Percentiles rank a stretch among this genome's conserved stretches.
Evolutionary conservation across 2,797 vertebrate genomes (phyloP).

Genomic region (Malurus splendens): DNA sequence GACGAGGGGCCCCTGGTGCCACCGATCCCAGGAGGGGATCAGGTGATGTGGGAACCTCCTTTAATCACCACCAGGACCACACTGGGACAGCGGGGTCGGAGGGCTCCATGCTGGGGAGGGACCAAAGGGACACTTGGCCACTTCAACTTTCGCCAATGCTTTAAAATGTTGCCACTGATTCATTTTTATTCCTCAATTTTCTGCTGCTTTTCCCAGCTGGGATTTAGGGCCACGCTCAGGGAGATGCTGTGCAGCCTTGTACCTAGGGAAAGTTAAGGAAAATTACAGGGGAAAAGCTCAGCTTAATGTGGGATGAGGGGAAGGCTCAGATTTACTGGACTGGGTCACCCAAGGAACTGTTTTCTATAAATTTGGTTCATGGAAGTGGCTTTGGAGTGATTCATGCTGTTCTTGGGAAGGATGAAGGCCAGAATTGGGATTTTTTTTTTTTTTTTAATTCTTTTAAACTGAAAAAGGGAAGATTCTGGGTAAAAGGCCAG

Average conservation of each 20-base stretch:
- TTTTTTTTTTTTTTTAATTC: no score
- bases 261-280: not conserved
- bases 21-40: rapidly evolving
- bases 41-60: not conserved
- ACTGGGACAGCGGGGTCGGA: not conserved
- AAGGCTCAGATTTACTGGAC: not conserved
- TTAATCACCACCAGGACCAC: not conserved
- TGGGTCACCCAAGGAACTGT: no score
- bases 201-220: not conserved
- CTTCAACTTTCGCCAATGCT: not conserved
- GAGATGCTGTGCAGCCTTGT: not conserved
- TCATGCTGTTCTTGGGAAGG: not conserved
- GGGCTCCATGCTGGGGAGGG: rapidly evolving
- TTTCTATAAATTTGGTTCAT: rapidly evolving
- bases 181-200: not conserved
- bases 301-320: not conserved
- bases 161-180: not conserved
- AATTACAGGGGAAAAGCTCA: not conserved
- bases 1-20: not conserved
- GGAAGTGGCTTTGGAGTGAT: not conserved
- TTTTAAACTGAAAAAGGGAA: not conserved
- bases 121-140: not conserved
- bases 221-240: rapidly evolving
- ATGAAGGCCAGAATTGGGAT: not conserved
- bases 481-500: not conserved